phyloP scores from a whole-genome alignment of 2,113 vertebrate species.

The Aptenodytes patagonicus region DNA sequence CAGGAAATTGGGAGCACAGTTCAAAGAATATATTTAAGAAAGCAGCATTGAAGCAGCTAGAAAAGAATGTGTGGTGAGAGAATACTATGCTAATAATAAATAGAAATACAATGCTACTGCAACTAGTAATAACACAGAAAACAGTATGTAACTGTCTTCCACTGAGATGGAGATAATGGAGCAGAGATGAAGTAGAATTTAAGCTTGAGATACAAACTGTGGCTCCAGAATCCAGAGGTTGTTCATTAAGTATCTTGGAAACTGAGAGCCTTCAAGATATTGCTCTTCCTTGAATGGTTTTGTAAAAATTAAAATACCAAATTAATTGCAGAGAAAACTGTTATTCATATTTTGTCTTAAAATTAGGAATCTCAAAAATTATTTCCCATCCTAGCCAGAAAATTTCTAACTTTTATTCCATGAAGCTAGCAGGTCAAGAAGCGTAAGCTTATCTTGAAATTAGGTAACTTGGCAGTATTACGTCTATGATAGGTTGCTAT shows the following conservation, averaged over 20 bases:
- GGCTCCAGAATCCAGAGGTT: background rate
- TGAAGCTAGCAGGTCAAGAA: background rate
- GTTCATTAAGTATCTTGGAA: background rate
- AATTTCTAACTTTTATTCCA: background rate
- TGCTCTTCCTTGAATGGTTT: background rate
- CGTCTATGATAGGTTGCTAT: background rate
- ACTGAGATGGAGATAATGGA: background rate
- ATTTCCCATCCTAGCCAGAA: background rate
- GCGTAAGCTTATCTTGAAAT: background rate
- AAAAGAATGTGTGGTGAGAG: background rate
- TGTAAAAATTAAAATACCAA: background rate
- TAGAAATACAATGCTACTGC: background rate
- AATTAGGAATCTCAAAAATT: background rate
- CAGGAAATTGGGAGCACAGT: conserved; percentile 42
- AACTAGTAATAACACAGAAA: background rate
- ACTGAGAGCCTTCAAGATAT: background rate
- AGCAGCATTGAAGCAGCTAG: background rate
- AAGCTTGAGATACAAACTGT: background rate
- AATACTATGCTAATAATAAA: background rate
- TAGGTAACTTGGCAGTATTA: background rate
- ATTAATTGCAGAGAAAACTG: background rate
- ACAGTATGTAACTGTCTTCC: background rate
- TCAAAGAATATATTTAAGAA: conserved; percentile 19
- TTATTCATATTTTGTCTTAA: background rate
- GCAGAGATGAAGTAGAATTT: background rate